phyloP scores from a whole-genome alignment of 2,888 invertebrate genomes.

The Meganola albula region DNA sequence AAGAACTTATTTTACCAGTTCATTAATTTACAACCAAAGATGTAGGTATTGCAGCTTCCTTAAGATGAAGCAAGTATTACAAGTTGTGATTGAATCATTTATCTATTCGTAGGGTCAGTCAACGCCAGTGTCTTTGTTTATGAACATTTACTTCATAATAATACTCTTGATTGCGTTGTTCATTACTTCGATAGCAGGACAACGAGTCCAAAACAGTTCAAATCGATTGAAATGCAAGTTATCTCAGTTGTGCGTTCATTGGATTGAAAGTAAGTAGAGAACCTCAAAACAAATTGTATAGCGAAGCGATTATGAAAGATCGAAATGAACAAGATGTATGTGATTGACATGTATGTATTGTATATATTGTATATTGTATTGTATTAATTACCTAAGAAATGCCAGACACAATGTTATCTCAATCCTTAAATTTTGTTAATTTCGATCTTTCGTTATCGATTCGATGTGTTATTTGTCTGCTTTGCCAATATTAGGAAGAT shows the following conservation, averaged over 20 bases:
- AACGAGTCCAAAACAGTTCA: slow-evolving; percentile 30
- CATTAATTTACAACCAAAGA: too few relatives aligned
- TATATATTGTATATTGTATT: not conserved
- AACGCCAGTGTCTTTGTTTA: not conserved
- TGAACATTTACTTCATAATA: slow-evolving; percentile 13
- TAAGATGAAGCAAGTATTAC: not conserved
- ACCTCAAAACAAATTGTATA: not conserved
- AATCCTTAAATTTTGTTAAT: not conserved
- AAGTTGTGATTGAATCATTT: too few relatives aligned
- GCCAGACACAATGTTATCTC: not conserved
- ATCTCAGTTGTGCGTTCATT: slow-evolving; percentile 27
- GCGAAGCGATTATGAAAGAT: too few relatives aligned
- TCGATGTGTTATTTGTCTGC: not conserved
- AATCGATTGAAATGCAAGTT: slow-evolving; percentile 26
- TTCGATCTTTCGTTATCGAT: not conserved
- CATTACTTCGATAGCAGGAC: slow-evolving; percentile 33
- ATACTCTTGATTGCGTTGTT: slow-evolving; percentile 26
- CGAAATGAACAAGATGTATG: too few relatives aligned
- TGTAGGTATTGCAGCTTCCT: slow-evolving; percentile 23
- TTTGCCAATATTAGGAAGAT: not conserved
- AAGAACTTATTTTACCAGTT: slow-evolving; percentile 10
- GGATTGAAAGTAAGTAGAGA: slow-evolving; percentile 25
- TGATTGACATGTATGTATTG: too few relatives aligned
- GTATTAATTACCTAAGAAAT: not conserved
- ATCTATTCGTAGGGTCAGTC: slow-evolving; percentile 20